These are phyloP conservation scores for Nannoperca obscura DNA, from an alignment of 2,797 vertebrate genomes.

Conservation along the genomic window DNA sequence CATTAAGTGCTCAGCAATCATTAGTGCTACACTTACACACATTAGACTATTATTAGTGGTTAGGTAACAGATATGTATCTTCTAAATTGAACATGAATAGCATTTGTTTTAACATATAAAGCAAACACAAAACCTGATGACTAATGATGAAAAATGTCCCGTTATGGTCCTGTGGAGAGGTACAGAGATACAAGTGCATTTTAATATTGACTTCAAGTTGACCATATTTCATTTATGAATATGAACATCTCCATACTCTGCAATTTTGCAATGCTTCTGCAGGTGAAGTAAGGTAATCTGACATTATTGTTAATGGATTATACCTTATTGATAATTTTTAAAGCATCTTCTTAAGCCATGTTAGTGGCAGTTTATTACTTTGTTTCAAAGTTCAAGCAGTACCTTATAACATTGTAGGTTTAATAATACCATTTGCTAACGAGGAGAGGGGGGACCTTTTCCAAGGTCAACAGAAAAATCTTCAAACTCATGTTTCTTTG, in stretches of 20 bases:
- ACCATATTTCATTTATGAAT: background rate
- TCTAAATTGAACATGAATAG: background rate
- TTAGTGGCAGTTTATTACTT: too few species aligned
- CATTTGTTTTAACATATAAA: background rate
- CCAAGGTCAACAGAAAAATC: too few species aligned
- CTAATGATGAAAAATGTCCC: conserved; percentile 3
- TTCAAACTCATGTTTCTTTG: too few species aligned
- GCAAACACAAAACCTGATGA: conserved; percentile 17
- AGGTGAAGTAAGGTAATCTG: background rate
- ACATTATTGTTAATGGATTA: background rate
- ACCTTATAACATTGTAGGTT: too few species aligned
- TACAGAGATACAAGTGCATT: background rate
- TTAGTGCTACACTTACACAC: conserved; percentile 18
- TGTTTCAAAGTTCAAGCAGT: too few species aligned
- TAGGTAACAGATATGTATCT: conserved; percentile 9
- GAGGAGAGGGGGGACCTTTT: too few species aligned
- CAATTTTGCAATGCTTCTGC: background rate
- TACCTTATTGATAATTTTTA: background rate
- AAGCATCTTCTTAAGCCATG: too few species aligned
- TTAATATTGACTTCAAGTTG: background rate
- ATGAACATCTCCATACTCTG: background rate
- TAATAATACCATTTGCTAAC: too few species aligned
- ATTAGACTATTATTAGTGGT: conserved; percentile 38
- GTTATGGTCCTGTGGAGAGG: background rate
- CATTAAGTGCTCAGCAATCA: conserved; percentile 15